These are phyloP conservation scores for Doryteuthis pealeii DNA, from an alignment of 1,140 invertebrate genomes.

Conservation along the genomic window DNA sequence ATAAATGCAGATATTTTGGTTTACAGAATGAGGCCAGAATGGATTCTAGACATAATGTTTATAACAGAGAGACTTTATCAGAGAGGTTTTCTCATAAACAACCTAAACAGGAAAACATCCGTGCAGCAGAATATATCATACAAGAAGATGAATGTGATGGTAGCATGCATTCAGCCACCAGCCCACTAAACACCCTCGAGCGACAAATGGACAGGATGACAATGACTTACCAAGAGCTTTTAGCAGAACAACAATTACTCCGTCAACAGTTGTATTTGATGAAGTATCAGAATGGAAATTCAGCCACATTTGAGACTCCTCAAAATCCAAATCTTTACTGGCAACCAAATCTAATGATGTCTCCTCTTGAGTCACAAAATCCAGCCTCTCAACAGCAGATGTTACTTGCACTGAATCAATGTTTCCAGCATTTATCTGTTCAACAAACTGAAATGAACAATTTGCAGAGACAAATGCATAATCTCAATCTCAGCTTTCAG, in stretches of 20 bases:
- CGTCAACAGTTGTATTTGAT: slow-evolving; percentile 10
- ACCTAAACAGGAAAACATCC: slow-evolving; percentile 34
- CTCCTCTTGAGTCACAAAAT: background rate
- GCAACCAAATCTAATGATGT: background rate
- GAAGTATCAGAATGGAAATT: background rate
- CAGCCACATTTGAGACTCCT: background rate
- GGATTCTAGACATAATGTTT: background rate
- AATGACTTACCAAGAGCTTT: slow-evolving; percentile 39
- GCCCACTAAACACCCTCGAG: slow-evolving; percentile 33
- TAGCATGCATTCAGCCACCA: background rate
- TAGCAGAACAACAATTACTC: slow-evolving; percentile 31
- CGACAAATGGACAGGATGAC: slow-evolving; percentile 43
- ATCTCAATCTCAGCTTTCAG: background rate
- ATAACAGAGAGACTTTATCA: background rate
- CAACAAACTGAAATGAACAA: slow-evolving; percentile 54
- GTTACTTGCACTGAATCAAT: slow-evolving; percentile 51
- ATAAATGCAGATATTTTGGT: background rate
- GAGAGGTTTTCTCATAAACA: background rate
- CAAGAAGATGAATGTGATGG: slow-evolving; percentile 36
- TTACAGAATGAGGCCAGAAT: background rate
- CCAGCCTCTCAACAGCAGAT: slow-evolving; percentile 44
- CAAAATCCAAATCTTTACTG: background rate
- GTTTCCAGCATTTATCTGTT: slow-evolving; percentile 49
- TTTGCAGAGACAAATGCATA: slow-evolving; percentile 33
- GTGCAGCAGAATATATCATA: slow-evolving; percentile 43